Evolutionary conservation across 2,888 invertebrate genomes (phyloP).

Genomic region (Rotaria sp.): DNA sequence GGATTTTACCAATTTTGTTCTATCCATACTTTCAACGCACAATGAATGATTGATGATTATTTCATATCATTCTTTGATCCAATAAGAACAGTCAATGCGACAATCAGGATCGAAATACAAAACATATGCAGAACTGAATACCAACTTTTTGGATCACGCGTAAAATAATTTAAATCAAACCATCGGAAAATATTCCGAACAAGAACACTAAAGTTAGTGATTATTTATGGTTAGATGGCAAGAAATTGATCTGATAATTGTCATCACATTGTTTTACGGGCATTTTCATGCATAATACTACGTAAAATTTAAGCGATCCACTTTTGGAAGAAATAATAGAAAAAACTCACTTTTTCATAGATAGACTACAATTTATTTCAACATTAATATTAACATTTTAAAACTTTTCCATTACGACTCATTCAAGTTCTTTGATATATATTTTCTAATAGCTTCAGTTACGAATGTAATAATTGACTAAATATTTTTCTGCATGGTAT

Average conservation of each 20-base stretch:
- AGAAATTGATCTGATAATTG: background rate
- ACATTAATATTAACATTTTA: no score
- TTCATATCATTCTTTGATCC: background rate
- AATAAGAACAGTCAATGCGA: background rate
- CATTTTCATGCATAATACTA: no score
- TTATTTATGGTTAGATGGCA: background rate
- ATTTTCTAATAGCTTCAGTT: no score
- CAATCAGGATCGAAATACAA: background rate
- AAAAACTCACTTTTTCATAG: no score
- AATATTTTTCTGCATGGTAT: no score
- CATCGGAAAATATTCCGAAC: background rate
- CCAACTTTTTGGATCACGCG: background rate
- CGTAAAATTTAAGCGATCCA: no score
- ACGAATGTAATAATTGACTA: no score
- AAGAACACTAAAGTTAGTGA: background rate
- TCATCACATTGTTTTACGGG: no score
- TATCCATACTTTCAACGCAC: background rate
- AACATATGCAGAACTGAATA: background rate
- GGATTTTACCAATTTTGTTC: background rate
- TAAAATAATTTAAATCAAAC: background rate
- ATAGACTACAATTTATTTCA: no score
- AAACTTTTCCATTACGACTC: no score
- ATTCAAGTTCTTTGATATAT: no score
- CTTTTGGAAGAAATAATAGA: no score
- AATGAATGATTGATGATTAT: background rate